phyloP scores from a whole-genome alignment of 2,113 vertebrate species.

The Polypterus senegalus region DNA sequence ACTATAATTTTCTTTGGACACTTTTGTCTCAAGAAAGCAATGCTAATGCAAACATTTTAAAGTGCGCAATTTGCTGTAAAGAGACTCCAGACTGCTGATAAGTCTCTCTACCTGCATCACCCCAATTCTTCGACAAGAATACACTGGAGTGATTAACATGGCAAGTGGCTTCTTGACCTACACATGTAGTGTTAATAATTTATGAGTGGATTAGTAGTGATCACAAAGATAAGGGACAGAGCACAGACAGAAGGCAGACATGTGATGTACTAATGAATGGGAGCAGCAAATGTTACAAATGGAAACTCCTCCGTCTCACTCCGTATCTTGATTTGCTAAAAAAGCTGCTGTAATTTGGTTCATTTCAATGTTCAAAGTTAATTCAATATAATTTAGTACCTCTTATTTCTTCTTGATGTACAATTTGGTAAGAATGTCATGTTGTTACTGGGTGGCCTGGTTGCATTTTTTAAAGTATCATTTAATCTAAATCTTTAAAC shows the following conservation, averaged over 20 bases:
- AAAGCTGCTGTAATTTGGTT: neutral
- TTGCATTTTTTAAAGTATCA: no score
- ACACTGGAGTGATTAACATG: constrained; percentile 13
- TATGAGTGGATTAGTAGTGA: constrained; percentile 16
- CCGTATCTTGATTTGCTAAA: neutral
- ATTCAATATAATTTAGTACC: neutral
- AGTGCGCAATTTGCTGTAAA: neutral
- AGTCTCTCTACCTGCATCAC: neutral
- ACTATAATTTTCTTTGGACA: neutral
- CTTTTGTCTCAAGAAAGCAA: neutral
- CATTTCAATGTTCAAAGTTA: neutral
- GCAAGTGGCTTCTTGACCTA: constrained; percentile 11
- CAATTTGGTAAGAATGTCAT: neutral
- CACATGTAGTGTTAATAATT: constrained; percentile 15
- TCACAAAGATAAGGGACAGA: constrained; percentile 11
- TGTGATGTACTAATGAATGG: neutral
- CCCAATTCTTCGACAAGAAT: constrained; percentile 5
- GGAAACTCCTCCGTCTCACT: neutral
- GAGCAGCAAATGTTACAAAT: neutral
- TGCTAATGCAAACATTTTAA: neutral
- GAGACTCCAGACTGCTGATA: neutral
- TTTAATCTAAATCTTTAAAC: no score
- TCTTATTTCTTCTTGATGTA: neutral
- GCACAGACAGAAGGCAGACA: constrained; percentile 1
- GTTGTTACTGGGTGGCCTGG: no score